Evolutionary conservation across 1,140 invertebrate genomes (phyloP).

Genomic region (Chrysopa pallens): DNA sequence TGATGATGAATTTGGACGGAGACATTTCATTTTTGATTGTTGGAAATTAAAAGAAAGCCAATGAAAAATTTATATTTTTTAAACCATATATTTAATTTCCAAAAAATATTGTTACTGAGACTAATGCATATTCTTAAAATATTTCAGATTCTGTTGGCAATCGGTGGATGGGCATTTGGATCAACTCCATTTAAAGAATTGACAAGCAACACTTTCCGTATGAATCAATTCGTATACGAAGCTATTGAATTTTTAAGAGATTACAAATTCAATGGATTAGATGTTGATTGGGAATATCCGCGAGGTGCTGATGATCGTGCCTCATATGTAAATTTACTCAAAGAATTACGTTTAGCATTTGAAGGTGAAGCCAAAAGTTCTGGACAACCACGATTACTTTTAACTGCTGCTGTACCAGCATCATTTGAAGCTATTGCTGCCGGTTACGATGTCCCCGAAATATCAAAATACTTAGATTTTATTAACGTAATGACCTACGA

Average conservation of each 20-base stretch:
- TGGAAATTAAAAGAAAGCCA: no score
- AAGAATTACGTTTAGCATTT: slow-evolving; percentile 73
- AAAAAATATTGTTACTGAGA: no score
- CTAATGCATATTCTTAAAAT: neutral
- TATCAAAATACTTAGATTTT: slow-evolving; percentile 84
- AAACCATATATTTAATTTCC: no score
- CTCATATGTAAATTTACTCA: slow-evolving; percentile 62
- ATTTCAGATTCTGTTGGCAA: slow-evolving; percentile 60
- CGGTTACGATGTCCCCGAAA: slow-evolving; percentile 86
- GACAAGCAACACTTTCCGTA: slow-evolving; percentile 75
- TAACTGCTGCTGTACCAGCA: slow-evolving; percentile 81
- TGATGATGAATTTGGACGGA: no score
- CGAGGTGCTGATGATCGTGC: slow-evolving; percentile 69
- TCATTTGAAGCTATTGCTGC: slow-evolving; percentile 84
- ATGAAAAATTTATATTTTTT: no score
- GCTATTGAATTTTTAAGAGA: slow-evolving; percentile 82
- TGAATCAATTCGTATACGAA: slow-evolving; percentile 91
- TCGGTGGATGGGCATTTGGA: slow-evolving; percentile 89
- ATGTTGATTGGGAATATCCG: slow-evolving; percentile 95
- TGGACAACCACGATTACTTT: slow-evolving; percentile 47
- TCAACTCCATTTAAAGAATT: slow-evolving; percentile 84
- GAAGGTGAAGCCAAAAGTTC: slow-evolving; percentile 61
- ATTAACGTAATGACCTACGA: slow-evolving; percentile 93
- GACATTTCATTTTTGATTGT: no score
- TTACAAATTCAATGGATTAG: slow-evolving; percentile 86